Conservation (phyloP, 2,888 invertebrate species). For the Drosophila pegasa region DNA sequence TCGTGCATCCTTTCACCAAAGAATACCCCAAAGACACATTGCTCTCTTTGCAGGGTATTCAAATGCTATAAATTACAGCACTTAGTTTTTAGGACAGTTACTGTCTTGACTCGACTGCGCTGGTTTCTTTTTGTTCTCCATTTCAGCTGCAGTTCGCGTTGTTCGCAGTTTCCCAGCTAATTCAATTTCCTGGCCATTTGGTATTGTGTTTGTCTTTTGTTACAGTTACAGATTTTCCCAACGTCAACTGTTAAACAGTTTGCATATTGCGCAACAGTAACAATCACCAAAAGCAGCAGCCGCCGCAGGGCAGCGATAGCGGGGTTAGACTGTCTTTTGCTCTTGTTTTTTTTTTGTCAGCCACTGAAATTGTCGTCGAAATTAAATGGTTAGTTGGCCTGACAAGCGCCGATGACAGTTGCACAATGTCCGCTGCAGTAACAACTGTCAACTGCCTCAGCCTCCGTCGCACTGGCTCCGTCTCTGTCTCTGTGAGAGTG, state of each 20-base stretch:
- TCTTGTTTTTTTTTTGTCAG: conserved; percentile 34
- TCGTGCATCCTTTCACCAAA: neutral
- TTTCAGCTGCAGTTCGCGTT: conserved; percentile 10
- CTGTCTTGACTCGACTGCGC: conserved; percentile 11
- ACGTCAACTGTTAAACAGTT: conserved; percentile 70
- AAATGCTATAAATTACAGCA: conserved; percentile 1
- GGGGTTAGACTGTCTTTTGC: conserved; percentile 23
- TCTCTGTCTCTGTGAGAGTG: conserved; percentile 22
- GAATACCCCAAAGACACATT: neutral
- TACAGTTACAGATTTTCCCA: conserved; percentile 71
- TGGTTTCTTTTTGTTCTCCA: neutral
- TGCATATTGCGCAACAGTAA: conserved; percentile 69
- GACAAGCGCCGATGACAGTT: conserved; percentile 70
- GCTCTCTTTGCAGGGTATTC: conserved; percentile 1
- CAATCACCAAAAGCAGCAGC: conserved; percentile 37
- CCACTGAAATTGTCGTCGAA: conserved; percentile 75
- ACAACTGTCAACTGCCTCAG: conserved; percentile 31
- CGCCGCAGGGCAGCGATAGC: conserved; percentile 1
- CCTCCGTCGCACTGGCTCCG: neutral
- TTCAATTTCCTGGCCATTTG: conserved; percentile 73
- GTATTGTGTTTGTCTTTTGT: conserved; percentile 71
- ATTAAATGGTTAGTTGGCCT: conserved; percentile 72
- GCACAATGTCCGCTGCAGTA: conserved; percentile 66
- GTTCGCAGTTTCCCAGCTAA: conserved; percentile 55
- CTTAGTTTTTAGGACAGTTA: neutral